phyloP scores from a whole-genome alignment of 2,888 invertebrate species.

The Linhomoeus sp. region DNA sequence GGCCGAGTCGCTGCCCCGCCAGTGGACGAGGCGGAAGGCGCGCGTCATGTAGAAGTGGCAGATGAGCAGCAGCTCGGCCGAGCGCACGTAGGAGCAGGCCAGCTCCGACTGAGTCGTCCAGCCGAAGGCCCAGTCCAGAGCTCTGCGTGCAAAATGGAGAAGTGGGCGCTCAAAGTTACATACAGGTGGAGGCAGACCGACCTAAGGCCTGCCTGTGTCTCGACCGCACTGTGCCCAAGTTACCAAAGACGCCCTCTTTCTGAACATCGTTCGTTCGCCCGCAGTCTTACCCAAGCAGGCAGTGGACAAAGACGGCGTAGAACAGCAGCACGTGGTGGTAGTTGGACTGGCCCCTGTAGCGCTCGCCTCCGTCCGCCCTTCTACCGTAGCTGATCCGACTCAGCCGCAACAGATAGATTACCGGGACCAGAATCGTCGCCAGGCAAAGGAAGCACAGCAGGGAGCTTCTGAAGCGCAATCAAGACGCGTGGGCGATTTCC shows the following conservation, averaged over 20 bases:
- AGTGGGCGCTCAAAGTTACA: too few species aligned
- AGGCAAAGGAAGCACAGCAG: too few species aligned
- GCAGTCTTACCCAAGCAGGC: not conserved
- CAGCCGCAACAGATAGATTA: not conserved
- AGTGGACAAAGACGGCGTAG: not conserved
- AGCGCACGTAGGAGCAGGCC: slow-evolving; percentile 1
- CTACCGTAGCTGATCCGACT: too few species aligned
- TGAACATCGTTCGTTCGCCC: too few species aligned
- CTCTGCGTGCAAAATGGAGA: not conserved
- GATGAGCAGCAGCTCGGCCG: slow-evolving; percentile 3
- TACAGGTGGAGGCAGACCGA: too few species aligned
- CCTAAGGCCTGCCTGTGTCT: too few species aligned
- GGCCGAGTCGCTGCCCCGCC: not conserved
- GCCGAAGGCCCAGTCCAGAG: slow-evolving; percentile 1
- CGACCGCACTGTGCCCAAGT: too few species aligned
- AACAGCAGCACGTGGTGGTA: not conserved
- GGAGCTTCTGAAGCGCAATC: too few species aligned
- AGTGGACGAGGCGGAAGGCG: not conserved
- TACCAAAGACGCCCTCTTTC: too few species aligned
- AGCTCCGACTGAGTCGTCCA: slow-evolving; percentile 3
- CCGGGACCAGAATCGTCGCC: not conserved
- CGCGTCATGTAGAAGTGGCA: slow-evolving; percentile 3
- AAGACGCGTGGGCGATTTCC: too few species aligned
- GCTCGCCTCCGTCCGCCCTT: too few species aligned
- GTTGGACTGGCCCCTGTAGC: not conserved